A percentile compares a stretch with the other conserved stretches of the same genome.
phyloP scores from a whole-genome alignment of 2,888 invertebrate genomes.

The Xanthostigma xanthostigma region DNA sequence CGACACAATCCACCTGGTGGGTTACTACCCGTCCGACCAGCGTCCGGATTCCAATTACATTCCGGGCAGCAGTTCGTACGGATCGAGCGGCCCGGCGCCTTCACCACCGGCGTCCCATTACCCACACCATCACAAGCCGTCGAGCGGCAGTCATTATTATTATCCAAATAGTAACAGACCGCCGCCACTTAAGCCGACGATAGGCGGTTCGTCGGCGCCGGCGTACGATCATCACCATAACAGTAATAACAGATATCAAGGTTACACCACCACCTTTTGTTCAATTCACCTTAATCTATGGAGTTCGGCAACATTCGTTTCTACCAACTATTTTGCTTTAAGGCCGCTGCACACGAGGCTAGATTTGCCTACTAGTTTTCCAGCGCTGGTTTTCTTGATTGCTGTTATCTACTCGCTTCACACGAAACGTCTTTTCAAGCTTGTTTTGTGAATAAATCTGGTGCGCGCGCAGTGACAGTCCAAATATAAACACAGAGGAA shows the following conservation, averaged over 20 bases:
- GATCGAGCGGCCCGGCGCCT: no score
- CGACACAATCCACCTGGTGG: slow-evolving; percentile 29
- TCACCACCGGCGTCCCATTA: not conserved
- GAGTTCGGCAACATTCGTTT: no score
- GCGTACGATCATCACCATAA: not conserved
- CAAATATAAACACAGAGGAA: no score
- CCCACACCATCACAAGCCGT: slow-evolving; percentile 3
- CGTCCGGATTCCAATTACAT: slow-evolving; percentile 17
- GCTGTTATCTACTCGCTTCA: no score
- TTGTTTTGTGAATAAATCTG: no score
- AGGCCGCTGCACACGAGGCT: no score
- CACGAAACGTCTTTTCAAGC: no score
- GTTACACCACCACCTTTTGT: not conserved
- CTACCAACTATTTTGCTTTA: no score
- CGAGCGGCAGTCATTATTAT: not conserved
- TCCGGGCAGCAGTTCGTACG: not conserved
- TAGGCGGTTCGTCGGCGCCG: not conserved
- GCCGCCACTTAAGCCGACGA: not conserved
- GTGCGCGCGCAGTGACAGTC: no score
- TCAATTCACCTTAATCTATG: no score
- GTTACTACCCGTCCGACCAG: slow-evolving; percentile 25
- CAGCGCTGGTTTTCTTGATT: no score
- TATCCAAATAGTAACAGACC: not conserved
- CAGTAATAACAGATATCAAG: not conserved
- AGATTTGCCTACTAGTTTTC: no score